phyloP scores from a whole-genome alignment of 53 echinoderm and acorn worm genomes.

The Crossaster papposus region DNA sequence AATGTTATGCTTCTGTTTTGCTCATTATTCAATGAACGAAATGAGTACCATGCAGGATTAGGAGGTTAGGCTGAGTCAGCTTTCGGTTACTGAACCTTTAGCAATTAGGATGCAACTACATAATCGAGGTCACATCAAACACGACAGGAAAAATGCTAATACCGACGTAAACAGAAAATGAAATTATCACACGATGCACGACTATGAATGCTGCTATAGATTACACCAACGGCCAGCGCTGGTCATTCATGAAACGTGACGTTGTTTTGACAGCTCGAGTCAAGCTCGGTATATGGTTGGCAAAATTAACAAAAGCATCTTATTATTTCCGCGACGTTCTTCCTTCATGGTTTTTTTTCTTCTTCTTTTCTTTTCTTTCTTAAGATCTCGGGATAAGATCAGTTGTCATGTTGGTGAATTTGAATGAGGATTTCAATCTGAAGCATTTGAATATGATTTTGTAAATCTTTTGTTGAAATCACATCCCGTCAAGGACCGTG shows the following conservation, averaged over 20 bases:
- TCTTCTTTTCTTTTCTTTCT: too few species aligned
- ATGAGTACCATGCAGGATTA: not conserved
- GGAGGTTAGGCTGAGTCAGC: not conserved
- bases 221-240: not conserved
- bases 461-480: too few species aligned
- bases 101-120: not conserved
- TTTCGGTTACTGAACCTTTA: not conserved
- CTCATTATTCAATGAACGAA: not conserved
- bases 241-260: not conserved
- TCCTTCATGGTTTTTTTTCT: too few species aligned
- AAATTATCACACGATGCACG: not conserved
- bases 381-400: too few species aligned
- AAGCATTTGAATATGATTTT: too few species aligned
- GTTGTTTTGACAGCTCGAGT: constrained; percentile 1
- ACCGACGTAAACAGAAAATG: not conserved
- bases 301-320: not conserved
- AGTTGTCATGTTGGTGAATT: too few species aligned
- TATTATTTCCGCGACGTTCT: not conserved
- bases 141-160: not conserved
- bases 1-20: too few species aligned
- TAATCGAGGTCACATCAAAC: not conserved
- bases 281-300: not conserved
- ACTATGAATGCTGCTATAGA: not conserved
- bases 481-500: too few species aligned
- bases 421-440: too few species aligned